Evolutionary conservation across 1,140 invertebrate genomes (phyloP), one percentile per base, ranked within the genome.

Genomic region (Drosophila willistoni): DNA sequence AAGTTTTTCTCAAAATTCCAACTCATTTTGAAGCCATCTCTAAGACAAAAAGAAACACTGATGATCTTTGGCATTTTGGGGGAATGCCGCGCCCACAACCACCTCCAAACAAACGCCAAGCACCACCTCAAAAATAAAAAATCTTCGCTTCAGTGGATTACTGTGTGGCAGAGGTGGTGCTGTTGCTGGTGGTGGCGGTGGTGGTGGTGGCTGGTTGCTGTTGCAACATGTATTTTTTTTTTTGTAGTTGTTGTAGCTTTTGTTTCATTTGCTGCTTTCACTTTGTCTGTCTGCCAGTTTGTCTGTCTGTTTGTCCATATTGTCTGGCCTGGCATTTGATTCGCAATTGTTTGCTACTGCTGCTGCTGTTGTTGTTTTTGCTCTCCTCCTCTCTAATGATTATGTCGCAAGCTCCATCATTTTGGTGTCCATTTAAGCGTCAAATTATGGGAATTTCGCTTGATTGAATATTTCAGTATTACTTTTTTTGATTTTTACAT

Each of bases 381-480:
- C 29, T 33, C 36, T 33, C 59, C 42, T 71, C 67, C 72, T 75
- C 64, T 75, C 42, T 60, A 77, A 60, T 87, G 82, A 89, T 89
- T 89, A 89, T 89, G 84, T 89, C 81, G 84, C 84, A 89, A 80
- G 81, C 73, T 81, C 73, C 68, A 68, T 71, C 73, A 81, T 75
- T 89, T 81, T 62, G 71, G 74, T 89, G 84, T 89, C 84, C 84
- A 89, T 64, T 89, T 89, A 84, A 89, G 84, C 84, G 84, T 89
- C 84, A 89, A 89, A 89, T 89, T 89, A 89, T 89, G 84, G 84
- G 84, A 89, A 89, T 89, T 89, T 89, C 84, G 84, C 84, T 89
- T 90, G 84, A 89, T 89, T 89, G 84, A 89, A 89, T 89, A 90
- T 86, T 79, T 69, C 36, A 29, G 29, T 29, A 29, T 69, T 73